A percentile compares a stretch with the other conserved stretches of the same genome.
Conservation (phyloP, 2,888 invertebrate species). For the Caenorhabditis becei region DNA sequence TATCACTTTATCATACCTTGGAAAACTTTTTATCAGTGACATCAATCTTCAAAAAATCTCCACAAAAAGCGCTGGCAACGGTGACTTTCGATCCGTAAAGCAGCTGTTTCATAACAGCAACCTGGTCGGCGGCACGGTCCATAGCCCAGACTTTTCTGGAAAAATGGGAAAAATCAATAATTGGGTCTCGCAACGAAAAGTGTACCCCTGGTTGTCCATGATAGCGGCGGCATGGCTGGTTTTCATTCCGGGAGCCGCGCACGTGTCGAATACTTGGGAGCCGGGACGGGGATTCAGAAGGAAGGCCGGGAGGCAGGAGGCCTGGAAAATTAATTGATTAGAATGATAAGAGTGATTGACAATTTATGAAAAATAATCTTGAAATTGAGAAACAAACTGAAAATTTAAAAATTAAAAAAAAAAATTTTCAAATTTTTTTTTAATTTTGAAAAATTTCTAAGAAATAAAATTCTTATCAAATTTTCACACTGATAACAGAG, state of each 20-base stretch:
- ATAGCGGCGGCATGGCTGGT: slow-evolving; percentile 92
- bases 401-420: not conserved
- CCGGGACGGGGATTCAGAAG: slow-evolving; percentile 88
- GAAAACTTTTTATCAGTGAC: slow-evolving; percentile 83
- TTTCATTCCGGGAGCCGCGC: slow-evolving; percentile 98
- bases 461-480: too few relatives aligned
- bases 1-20: slow-evolving; percentile 41
- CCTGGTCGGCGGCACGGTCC: slow-evolving; percentile 87
- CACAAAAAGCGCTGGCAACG: slow-evolving; percentile 86
- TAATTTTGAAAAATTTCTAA: too few relatives aligned
- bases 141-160: slow-evolving; percentile 87
- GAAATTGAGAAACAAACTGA: too few relatives aligned
- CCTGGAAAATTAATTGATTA: too few relatives aligned
- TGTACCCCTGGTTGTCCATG: slow-evolving; percentile 88
- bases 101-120: slow-evolving; percentile 86
- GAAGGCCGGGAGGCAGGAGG: slow-evolving; percentile 91
- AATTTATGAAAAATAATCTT: too few relatives aligned
- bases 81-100: slow-evolving; percentile 86
- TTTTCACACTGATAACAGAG: too few relatives aligned
- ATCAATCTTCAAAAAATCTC: slow-evolving; percentile 88
- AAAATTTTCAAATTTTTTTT: not conserved
- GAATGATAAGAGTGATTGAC: too few relatives aligned
- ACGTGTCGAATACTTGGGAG: slow-evolving; percentile 91
- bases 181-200: not conserved
- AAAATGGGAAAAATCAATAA: not conserved